These are phyloP conservation scores for Siniperca obscura DNA, from an alignment of 2,797 vertebrate species.

Conservation along the genomic window DNA sequence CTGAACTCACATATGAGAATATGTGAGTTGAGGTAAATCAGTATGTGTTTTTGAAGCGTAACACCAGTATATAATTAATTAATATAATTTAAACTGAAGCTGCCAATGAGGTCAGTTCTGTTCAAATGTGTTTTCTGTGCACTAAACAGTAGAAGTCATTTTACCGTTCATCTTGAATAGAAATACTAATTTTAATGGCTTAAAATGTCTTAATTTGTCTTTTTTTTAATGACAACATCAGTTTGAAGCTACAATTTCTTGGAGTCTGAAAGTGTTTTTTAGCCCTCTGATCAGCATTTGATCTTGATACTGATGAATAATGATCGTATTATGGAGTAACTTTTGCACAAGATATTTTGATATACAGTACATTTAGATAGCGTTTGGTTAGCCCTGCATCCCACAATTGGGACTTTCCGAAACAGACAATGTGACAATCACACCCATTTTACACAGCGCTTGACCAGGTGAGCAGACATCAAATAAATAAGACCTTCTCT, in stretches of 20 bases:
- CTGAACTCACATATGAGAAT: neutral
- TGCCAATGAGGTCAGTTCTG: neutral
- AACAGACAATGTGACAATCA: neutral
- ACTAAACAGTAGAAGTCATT: neutral
- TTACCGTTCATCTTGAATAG: neutral
- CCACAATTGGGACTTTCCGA: neutral
- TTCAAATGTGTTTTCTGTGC: neutral
- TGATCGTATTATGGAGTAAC: neutral
- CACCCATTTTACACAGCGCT: too few relatives aligned
- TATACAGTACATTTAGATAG: too few relatives aligned
- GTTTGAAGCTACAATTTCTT: too few relatives aligned
- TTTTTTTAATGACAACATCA: neutral
- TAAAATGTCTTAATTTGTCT: neutral
- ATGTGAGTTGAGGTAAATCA: slow-evolving; percentile 1
- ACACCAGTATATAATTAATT: neutral
- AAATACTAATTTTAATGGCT: neutral
- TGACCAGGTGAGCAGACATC: too few relatives aligned
- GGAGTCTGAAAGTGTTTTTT: too few relatives aligned
- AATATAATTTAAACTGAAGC: neutral
- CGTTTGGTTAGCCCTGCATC: too few relatives aligned
- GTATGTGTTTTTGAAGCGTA: neutral
- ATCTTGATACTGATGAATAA: neutral
- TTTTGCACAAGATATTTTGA: neutral
- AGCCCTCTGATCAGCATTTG: too few relatives aligned
- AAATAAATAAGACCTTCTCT: neutral